These are phyloP conservation scores for Leptatherina wallacei DNA, from an alignment of 2,797 vertebrate species.

Conservation along the genomic window DNA sequence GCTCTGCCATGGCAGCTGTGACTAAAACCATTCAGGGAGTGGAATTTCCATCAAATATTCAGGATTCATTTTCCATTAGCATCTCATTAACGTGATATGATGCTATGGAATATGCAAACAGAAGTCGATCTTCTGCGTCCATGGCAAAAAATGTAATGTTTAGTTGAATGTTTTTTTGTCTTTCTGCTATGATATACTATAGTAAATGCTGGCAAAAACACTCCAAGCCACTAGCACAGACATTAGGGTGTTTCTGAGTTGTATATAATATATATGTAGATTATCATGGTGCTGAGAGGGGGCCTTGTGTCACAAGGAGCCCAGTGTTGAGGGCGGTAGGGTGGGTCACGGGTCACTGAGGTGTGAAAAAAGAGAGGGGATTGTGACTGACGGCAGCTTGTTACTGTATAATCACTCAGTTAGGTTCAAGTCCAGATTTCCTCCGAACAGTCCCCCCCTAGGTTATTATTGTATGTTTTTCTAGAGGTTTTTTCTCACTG, in stretches of 20 bases:
- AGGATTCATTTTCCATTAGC: neutral
- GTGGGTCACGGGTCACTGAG: conserved; percentile 36
- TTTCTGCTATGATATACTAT: neutral
- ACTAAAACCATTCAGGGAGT: neutral
- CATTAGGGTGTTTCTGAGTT: neutral
- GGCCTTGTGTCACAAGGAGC: conserved; percentile 34
- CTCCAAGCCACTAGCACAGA: neutral
- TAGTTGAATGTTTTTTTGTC: neutral
- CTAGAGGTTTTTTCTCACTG: conserved; percentile 3
- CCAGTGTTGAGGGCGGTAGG: conserved; percentile 27
- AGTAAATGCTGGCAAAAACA: neutral
- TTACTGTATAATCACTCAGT: conserved; percentile 44
- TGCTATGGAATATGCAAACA: neutral
- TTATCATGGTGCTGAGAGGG: conserved; percentile 32
- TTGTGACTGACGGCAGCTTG: conserved; percentile 55
- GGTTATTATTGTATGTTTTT: conserved; percentile 44
- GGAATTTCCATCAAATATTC: neutral
- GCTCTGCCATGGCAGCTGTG: neutral
- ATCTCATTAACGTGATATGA: neutral
- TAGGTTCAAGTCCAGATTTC: conserved; percentile 33
- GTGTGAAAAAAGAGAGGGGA: conserved; percentile 36
- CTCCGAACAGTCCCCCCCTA: conserved; percentile 19
- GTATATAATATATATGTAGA: conserved; percentile 1
- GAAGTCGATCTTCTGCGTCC: neutral
- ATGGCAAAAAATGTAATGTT: neutral